Conservation (phyloP, 1,140 invertebrate genomes). For the Neodiprion lecontei region DNA sequence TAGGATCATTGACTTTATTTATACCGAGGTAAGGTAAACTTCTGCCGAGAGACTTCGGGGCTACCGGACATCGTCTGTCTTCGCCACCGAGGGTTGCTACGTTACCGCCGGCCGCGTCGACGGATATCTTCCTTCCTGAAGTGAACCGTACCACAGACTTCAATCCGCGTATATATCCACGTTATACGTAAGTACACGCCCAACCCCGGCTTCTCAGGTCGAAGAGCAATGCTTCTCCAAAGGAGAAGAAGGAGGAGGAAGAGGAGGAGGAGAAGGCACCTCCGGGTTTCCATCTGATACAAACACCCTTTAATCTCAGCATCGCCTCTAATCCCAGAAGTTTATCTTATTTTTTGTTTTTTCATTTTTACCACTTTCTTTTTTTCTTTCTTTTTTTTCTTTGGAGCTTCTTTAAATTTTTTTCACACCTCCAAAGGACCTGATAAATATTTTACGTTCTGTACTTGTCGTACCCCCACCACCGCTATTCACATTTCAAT, state of each 20-base stretch:
- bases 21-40: conserved; percentile 53
- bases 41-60: conserved; percentile 38
- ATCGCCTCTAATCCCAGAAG: not conserved
- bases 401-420: not conserved
- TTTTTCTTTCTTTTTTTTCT: not conserved
- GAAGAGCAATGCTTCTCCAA: conserved; percentile 23
- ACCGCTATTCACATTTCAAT: not conserved
- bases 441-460: not conserved
- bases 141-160: conserved; percentile 25
- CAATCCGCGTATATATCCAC: conserved; percentile 12
- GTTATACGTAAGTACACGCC: not conserved
- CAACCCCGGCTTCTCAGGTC: not conserved
- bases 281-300: not conserved
- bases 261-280: not conserved
- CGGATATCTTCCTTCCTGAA: conserved; percentile 47
- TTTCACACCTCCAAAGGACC: not conserved
- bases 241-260: conserved; percentile 14
- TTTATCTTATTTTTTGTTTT: not conserved
- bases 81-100: conserved; percentile 44
- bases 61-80: conserved; percentile 54
- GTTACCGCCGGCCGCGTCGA: conserved; percentile 34
- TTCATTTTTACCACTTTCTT: not conserved
- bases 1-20: conserved; percentile 43
- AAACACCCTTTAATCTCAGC: conserved; percentile 1
- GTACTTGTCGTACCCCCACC: not conserved